A percentile compares a stretch with the other conserved stretches of the same genome.
Evolutionary conservation across 2,888 invertebrate species (phyloP).

Genomic region (Aphodius granarius): DNA sequence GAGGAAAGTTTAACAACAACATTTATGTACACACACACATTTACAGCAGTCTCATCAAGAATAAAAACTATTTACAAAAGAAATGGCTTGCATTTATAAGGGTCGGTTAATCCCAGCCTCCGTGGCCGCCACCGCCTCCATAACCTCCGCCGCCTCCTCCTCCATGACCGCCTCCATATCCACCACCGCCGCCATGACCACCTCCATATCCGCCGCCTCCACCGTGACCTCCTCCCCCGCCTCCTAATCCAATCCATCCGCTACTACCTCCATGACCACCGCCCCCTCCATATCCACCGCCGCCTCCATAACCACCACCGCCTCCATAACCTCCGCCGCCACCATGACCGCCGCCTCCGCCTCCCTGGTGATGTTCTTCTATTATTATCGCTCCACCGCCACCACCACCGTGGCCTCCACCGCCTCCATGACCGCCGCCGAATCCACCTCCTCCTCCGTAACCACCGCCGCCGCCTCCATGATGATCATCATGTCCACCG

Average conservation of each 20-base stretch:
- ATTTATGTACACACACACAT: slow-evolving; percentile 11
- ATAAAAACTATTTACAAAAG: slow-evolving; percentile 12
- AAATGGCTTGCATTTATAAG: neutral
- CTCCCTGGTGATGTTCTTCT: slow-evolving; percentile 11
- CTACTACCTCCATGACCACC: slow-evolving; percentile 13
- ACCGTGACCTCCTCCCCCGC: slow-evolving; percentile 26
- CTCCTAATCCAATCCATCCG: slow-evolving; percentile 21
- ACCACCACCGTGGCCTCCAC: slow-evolving; percentile 18
- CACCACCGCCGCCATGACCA: slow-evolving; percentile 41
- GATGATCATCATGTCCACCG: slow-evolving; percentile 9
- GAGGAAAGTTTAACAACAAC: slow-evolving; percentile 7
- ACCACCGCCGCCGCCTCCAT: slow-evolving; percentile 19
- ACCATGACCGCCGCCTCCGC: slow-evolving; percentile 20
- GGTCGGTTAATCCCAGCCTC: slow-evolving; percentile 26
- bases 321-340: slow-evolving; percentile 28
- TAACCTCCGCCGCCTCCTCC: slow-evolving; percentile 21
- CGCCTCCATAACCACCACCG: slow-evolving; percentile 18
- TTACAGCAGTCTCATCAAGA: slow-evolving; percentile 13
- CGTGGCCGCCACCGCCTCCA: slow-evolving; percentile 23
- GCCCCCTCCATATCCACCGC: slow-evolving; percentile 23
- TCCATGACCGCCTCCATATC: slow-evolving; percentile 27
- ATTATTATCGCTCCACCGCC: no score
- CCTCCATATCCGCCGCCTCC: slow-evolving; percentile 45
- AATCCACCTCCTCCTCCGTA: slow-evolving; percentile 13
- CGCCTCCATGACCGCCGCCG: slow-evolving; percentile 6